These are phyloP conservation scores for Enteromius unitaeniatus DNA, from an alignment of 2,797 vertebrate species.

Conservation along the genomic window DNA sequence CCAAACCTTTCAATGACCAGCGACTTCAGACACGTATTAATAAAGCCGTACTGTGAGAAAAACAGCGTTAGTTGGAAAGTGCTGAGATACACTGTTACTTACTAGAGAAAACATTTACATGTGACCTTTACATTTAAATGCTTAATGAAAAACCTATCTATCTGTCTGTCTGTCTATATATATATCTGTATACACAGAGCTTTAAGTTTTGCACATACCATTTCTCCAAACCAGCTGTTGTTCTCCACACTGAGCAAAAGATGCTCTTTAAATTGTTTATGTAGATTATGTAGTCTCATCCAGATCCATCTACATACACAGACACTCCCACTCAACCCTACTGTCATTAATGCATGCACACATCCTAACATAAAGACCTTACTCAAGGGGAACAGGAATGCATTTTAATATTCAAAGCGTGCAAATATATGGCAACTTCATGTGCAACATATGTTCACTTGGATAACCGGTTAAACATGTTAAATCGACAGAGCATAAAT, in stretches of 20 bases:
- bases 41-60: constrained; percentile 80
- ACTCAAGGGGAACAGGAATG: background rate
- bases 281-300: constrained; percentile 1
- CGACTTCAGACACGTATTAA: constrained; percentile 85
- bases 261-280: constrained; percentile 9
- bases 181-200: background rate
- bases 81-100: background rate
- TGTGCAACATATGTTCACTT: background rate
- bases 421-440: background rate
- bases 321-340: constrained; percentile 42
- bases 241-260: background rate
- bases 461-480: background rate
- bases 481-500: background rate
- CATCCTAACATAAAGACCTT: background rate
- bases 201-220: constrained; percentile 46
- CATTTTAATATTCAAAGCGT: background rate
- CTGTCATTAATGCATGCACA: background rate
- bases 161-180: too few relatives aligned
- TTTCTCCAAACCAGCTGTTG: constrained; percentile 11
- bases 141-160: background rate
- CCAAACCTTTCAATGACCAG: constrained; percentile 80
- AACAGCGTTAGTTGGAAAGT: background rate
- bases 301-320: constrained; percentile 9
- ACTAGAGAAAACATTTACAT: background rate
- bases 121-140: background rate